Percentiles rank a stretch among this genome's conserved stretches.
These are phyloP conservation scores for Bothrops jararaca DNA, from an alignment of 2,113 vertebrate genomes.

Conservation along the genomic window DNA sequence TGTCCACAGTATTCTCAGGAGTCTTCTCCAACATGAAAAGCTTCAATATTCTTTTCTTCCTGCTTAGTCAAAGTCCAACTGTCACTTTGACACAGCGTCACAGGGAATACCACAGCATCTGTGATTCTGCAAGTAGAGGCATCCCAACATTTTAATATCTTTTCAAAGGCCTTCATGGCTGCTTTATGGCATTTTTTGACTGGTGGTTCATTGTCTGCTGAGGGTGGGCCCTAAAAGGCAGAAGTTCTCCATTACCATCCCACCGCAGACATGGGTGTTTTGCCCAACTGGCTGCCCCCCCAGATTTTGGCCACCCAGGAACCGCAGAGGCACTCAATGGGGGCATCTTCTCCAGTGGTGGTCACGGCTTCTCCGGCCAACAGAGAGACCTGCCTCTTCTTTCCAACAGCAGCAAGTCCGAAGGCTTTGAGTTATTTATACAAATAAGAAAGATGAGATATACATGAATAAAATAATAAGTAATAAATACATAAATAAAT, in stretches of 20 bases:
- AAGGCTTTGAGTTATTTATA: not conserved
- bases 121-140: not conserved
- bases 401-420: not conserved
- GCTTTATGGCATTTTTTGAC: not conserved
- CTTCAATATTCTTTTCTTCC: not conserved
- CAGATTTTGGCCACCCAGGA: not conserved
- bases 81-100: not conserved
- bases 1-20: not conserved
- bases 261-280: not conserved
- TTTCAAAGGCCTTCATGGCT: not conserved
- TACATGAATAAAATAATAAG: not conserved
- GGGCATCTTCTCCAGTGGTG: not conserved
- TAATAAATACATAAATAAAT: not conserved
- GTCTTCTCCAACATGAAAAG: not conserved
- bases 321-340: not conserved
- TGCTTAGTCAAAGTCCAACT: not conserved
- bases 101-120: not conserved
- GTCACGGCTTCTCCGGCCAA: not conserved
- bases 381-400: not conserved
- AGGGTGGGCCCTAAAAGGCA: not conserved
- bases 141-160: not conserved
- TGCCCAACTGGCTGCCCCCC: not conserved
- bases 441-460: not conserved
- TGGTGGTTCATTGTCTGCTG: not conserved
- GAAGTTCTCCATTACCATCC: not conserved